A percentile compares a stretch with the other conserved stretches of the same genome.
Conservation (phyloP, 2,888 invertebrate genomes). For the Campaea margaritaria region DNA sequence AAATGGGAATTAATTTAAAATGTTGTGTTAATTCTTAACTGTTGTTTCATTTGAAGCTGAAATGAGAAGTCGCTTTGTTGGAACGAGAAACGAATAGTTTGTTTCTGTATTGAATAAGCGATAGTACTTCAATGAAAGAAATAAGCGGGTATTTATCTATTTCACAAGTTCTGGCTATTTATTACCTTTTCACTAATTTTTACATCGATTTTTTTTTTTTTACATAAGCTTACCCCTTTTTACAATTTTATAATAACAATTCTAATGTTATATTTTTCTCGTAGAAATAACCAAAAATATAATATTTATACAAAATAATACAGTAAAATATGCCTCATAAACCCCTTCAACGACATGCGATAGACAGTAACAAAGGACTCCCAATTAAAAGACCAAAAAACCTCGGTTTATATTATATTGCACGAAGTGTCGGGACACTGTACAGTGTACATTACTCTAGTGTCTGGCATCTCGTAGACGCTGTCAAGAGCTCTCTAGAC, state of each 20-base stretch:
- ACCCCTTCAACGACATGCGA: too few species aligned
- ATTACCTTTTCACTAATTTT: too few species aligned
- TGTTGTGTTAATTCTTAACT: slow-evolving; percentile 56
- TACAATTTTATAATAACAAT: too few species aligned
- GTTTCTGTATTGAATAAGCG: slow-evolving; percentile 2
- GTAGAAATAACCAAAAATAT: too few species aligned
- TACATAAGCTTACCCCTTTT: too few species aligned
- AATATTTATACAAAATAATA: too few species aligned
- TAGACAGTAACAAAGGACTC: slow-evolving; percentile 5
- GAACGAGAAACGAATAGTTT: slow-evolving; percentile 7
- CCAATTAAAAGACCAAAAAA: slow-evolving; percentile 44
- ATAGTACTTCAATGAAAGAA: not conserved
- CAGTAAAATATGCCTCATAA: too few species aligned
- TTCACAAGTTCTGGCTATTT: too few species aligned
- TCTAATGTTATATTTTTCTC: too few species aligned
- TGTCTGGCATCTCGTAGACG: slow-evolving; percentile 35
- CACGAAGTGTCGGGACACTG: slow-evolving; percentile 43
- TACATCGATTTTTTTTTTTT: too few species aligned
- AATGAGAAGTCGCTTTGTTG: slow-evolving; percentile 9
- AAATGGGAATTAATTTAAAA: slow-evolving; percentile 54
- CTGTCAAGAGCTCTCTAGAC: slow-evolving; percentile 46
- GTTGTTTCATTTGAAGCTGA: slow-evolving; percentile 40
- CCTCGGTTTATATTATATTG: slow-evolving; percentile 39
- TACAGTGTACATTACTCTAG: slow-evolving; percentile 36
- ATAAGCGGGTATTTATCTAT: not conserved